A percentile compares a stretch with the other conserved stretches of the same genome.
Evolutionary conservation across 1,140 invertebrate genomes (phyloP).

Genomic region (Drosophila biarmipes): DNA sequence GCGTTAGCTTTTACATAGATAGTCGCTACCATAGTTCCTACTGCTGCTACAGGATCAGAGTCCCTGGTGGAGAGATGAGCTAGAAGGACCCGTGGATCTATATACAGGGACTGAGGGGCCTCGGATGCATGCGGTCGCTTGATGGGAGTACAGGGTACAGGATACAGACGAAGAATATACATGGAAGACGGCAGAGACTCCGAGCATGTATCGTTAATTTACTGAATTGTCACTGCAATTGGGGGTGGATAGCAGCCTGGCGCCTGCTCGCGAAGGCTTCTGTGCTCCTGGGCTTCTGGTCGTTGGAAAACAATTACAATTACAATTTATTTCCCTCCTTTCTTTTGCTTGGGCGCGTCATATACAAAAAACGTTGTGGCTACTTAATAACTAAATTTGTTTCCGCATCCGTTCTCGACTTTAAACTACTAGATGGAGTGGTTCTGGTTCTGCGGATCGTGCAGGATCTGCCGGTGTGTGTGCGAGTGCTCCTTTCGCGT

Average conservation of each 20-base stretch:
- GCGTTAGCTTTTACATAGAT: conserved; percentile 34
- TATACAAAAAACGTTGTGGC: conserved; percentile 50
- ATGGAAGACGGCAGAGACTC: conserved; percentile 45
- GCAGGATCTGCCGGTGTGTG: neutral
- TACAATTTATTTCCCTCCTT: conserved; percentile 15
- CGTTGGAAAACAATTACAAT: conserved; percentile 24
- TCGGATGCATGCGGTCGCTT: too few relatives aligned
- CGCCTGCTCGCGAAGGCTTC: conserved; percentile 6
- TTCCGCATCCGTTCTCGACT: neutral
- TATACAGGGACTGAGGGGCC: conserved; percentile 32
- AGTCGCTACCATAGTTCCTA: conserved; percentile 31
- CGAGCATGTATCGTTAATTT: conserved; percentile 25
- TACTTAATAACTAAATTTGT: conserved; percentile 61
- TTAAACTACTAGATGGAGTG: neutral
- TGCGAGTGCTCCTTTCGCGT: conserved; percentile 17
- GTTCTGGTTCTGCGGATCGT: conserved; percentile 1
- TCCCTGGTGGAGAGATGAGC: conserved; percentile 1
- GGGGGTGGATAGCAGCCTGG: conserved; percentile 13
- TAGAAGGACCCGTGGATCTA: conserved; percentile 10
- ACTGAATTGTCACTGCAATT: conserved; percentile 51
- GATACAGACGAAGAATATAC: conserved; percentile 8
- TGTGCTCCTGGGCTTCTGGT: conserved; percentile 5
- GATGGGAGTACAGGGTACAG: conserved; percentile 26
- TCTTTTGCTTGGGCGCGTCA: conserved; percentile 9
- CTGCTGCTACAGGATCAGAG: conserved; percentile 3